phyloP scores from a whole-genome alignment of 2,113 vertebrate genomes.

The Sialia sialis region DNA sequence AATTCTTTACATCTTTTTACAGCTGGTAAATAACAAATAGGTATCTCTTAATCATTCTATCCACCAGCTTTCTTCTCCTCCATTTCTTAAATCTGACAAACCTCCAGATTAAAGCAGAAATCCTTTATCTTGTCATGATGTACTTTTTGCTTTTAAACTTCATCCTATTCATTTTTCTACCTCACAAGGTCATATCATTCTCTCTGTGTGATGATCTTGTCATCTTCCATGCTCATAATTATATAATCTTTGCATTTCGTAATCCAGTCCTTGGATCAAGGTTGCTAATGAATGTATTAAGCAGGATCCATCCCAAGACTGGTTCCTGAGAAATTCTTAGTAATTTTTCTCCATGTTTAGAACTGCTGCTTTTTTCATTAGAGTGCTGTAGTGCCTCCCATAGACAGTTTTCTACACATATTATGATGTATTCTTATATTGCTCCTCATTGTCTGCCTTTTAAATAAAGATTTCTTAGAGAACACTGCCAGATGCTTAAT shows the following conservation, averaged over 20 bases:
- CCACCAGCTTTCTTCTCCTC: background rate
- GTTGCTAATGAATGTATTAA: background rate
- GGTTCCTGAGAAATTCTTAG: background rate
- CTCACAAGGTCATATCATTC: background rate
- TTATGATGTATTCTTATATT: background rate
- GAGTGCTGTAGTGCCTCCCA: background rate
- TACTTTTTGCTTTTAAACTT: background rate
- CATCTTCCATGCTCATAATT: background rate
- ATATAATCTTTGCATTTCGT: background rate
- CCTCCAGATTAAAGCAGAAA: background rate
- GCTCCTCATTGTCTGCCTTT: background rate
- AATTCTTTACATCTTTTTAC: background rate
- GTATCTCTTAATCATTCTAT: background rate
- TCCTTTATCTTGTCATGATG: background rate
- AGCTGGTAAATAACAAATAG: background rate
- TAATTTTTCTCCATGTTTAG: background rate
- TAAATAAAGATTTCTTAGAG: background rate
- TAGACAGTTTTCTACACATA: background rate
- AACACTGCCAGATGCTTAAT: background rate
- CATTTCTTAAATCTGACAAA: background rate
- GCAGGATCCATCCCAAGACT: background rate
- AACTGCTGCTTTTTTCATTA: background rate
- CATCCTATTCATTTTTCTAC: background rate
- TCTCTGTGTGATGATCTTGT: background rate
- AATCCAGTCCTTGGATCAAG: background rate